Base-by-base conservation (phyloP, 2,797 vertebrate species). In the Myripristis murdjan region DNA sequence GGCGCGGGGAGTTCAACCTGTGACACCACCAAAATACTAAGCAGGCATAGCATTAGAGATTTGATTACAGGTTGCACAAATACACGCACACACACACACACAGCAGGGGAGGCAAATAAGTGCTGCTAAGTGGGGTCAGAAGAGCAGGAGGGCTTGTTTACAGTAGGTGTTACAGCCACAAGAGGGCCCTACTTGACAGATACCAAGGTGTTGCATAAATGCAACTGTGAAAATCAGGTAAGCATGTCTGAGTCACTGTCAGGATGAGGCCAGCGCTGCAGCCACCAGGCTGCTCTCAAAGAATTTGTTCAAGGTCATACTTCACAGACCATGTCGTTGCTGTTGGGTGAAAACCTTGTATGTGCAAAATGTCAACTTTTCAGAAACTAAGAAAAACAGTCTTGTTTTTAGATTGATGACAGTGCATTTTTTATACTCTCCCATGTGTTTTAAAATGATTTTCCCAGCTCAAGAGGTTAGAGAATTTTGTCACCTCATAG, bases 241-340 rank as follows among this genome's bases (percentile, higher is more conserved):
- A 85, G 70, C 65, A 8, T 35, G 33, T 35, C 33, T 35, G 33
- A 73, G 70, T 81, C 70, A 70, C 49, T 70, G 70, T 88, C 66
- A 73, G 6, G 61, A 53, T 35, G 52, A 59, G 55, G 43, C 59
- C 57, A 66, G 72, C 73, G 44, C 80, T 79, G 57, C 84, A 70
- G 83, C 81, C 75, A 83, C 77, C 35, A 51, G 76, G 73, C 68
- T 33, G 63, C 58, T 74, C 68, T 39, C 46, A 69, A 54, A 75
- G 47, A 68, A 23, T 73, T 62, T 51, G 64, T 65, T 64, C 84
- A 92, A 94, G 91, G 91, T 89, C 81, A 53, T 63, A 35, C 79
- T 64, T 66, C 58, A 66, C 14, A 22, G 31, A 58, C 22, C 49
- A 31, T 4, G 2, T 31, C 28, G 28, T 7, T 4, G 28, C 28